Percentiles rank a stretch among this genome's conserved stretches.
These are phyloP conservation scores for Paralinhomoeus sp. DNA, from an alignment of 2,888 invertebrate genomes.

Conservation along the genomic window DNA sequence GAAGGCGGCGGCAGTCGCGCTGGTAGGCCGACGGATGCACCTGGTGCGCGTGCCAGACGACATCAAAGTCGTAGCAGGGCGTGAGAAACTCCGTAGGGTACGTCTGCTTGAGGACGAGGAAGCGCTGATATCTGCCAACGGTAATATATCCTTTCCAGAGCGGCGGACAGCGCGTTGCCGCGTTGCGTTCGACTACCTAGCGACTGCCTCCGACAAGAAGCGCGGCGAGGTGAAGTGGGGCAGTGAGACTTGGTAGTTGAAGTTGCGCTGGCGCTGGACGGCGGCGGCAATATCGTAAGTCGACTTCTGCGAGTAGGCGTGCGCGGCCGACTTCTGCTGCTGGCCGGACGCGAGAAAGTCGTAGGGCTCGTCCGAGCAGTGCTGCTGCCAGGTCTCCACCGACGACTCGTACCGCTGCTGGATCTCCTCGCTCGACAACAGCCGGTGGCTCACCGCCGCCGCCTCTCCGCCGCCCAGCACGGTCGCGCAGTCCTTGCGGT, in stretches of 20 bases:
- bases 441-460: slow-evolving; percentile 25
- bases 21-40: slow-evolving; percentile 11
- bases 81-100: slow-evolving; percentile 30
- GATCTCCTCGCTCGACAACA: slow-evolving; percentile 22
- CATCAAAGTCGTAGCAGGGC: slow-evolving; percentile 33
- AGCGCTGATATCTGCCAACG: slow-evolving; percentile 27
- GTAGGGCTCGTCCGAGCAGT: slow-evolving; percentile 16
- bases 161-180: no score
- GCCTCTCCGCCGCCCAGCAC: slow-evolving; percentile 3
- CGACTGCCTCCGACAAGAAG: slow-evolving; percentile 28
- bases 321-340: neutral
- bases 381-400: slow-evolving; percentile 2
- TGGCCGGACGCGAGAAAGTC: slow-evolving; percentile 21
- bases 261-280: slow-evolving; percentile 28
- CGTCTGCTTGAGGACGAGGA: slow-evolving; percentile 28
- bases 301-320: slow-evolving; percentile 13
- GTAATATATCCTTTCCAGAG: no score
- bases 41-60: slow-evolving; percentile 33
- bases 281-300: slow-evolving; percentile 28
- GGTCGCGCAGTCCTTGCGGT: slow-evolving; percentile 15
- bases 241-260: slow-evolving; percentile 33
- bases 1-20: slow-evolving; percentile 2
- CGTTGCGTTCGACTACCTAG: no score
- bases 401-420: slow-evolving; percentile 7
- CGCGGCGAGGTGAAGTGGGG: slow-evolving; percentile 30